Percentiles rank a stretch among this genome's conserved stretches.
phyloP scores from a whole-genome alignment of 2,888 invertebrate genomes.

The Oxystoma pomonae region DNA sequence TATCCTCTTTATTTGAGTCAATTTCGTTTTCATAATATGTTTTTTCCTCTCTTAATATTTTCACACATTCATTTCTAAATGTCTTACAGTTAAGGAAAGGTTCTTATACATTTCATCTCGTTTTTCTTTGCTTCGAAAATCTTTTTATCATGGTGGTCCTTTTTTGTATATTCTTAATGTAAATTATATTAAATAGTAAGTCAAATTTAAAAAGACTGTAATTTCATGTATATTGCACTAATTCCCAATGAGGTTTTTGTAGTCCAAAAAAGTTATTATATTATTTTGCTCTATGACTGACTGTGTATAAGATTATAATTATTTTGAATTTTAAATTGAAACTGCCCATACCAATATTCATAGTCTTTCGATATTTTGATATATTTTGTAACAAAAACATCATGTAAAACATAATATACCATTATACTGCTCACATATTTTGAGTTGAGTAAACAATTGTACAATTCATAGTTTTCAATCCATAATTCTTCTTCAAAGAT shows the following conservation, averaged over 20 bases:
- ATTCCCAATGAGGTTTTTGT: background rate
- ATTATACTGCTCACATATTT: background rate
- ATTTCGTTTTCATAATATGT: background rate
- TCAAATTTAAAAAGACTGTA: background rate
- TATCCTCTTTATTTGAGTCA: background rate
- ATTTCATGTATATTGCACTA: background rate
- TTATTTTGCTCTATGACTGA: background rate
- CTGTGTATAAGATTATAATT: background rate
- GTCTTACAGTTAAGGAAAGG: background rate
- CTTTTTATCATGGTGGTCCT: background rate
- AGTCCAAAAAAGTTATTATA: background rate
- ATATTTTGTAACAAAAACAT: background rate
- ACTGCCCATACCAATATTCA: background rate
- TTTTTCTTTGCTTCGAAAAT: background rate
- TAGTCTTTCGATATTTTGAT: background rate
- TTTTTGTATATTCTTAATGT: background rate
- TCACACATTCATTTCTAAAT: background rate
- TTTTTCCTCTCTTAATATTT: background rate
- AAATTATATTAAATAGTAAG: background rate
- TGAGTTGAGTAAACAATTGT: background rate
- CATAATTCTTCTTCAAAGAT: background rate
- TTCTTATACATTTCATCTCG: background rate
- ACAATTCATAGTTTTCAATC: background rate
- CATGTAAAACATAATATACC: background rate
- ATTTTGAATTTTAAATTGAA: background rate